Evolutionary conservation across 1,140 invertebrate genomes (phyloP).

Genomic region (Nylanderia fulva): DNA sequence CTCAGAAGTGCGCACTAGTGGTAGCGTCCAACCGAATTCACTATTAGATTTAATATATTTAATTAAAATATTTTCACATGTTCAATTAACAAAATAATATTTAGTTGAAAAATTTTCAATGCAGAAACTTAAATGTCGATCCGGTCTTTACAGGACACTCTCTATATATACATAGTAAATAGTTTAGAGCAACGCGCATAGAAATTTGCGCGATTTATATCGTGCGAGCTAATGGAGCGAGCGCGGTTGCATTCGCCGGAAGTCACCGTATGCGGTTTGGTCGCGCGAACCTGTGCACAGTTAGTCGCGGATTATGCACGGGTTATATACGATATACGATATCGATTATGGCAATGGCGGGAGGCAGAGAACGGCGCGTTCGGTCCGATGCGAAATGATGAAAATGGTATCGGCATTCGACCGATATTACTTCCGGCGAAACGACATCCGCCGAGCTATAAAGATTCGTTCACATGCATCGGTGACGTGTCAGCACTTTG

Average conservation of each 20-base stretch:
- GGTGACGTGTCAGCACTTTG: neutral
- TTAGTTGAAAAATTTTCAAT: too few relatives aligned
- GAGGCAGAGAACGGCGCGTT: conserved; percentile 14
- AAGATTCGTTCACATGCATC: conserved; percentile 48
- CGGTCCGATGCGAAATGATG: conserved; percentile 63
- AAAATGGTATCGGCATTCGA: conserved; percentile 75
- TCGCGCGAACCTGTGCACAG: conserved; percentile 39
- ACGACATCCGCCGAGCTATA: conserved; percentile 38
- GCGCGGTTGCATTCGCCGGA: conserved; percentile 28
- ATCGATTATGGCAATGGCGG: conserved; percentile 76
- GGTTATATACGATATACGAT: conserved; percentile 67
- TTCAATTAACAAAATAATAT: too few relatives aligned
- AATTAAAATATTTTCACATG: too few relatives aligned
- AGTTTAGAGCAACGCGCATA: neutral
- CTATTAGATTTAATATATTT: too few relatives aligned
- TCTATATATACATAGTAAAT: too few relatives aligned
- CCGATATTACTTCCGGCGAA: conserved; percentile 72
- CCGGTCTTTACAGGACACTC: too few relatives aligned
- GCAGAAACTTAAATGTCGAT: too few relatives aligned
- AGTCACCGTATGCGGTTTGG: conserved; percentile 34
- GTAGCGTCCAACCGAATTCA: too few relatives aligned
- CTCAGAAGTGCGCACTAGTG: too few relatives aligned
- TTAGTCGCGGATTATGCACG: conserved; percentile 72
- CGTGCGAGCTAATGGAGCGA: conserved; percentile 38
- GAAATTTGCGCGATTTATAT: conserved; percentile 19